Evolutionary conservation across 2,888 invertebrate species (phyloP).

Genomic region (Spodoptera exigua): DNA sequence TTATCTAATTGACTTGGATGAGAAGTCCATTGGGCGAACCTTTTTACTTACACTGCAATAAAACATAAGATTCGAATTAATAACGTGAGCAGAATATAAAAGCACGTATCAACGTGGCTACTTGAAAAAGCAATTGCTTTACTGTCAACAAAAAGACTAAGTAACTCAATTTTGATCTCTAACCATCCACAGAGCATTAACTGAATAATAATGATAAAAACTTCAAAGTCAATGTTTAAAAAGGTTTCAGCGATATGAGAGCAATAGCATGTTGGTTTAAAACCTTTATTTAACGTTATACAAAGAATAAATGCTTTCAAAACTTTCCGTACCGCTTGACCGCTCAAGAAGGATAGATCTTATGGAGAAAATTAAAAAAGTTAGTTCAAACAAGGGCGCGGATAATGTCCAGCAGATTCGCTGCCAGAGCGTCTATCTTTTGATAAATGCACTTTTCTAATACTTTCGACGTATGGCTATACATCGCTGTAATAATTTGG

Average conservation of each 20-base stretch:
- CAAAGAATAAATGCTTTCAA: constrained; percentile 67
- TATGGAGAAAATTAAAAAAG: constrained; percentile 79
- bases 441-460: constrained; percentile 36
- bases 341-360: constrained; percentile 71
- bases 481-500: constrained; percentile 32
- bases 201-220: constrained; percentile 39
- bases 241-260: constrained; percentile 43
- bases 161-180: constrained; percentile 27
- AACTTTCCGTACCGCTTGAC: constrained; percentile 72
- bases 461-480: constrained; percentile 40
- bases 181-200: constrained; percentile 29
- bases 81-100: constrained; percentile 38
- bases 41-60: constrained; percentile 10
- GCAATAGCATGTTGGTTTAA: constrained; percentile 35
- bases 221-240: constrained; percentile 51
- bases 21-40: neutral
- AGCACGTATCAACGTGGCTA: constrained; percentile 3
- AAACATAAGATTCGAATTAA: constrained; percentile 34
- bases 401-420: constrained; percentile 59
- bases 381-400: constrained; percentile 73
- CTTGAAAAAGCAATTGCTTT: constrained; percentile 39
- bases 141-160: constrained; percentile 28
- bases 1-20: neutral
- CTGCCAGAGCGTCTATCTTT: constrained; percentile 49
- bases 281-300: constrained; percentile 49